These are phyloP conservation scores for Pristionchus mayeri DNA, from an alignment of 2,888 invertebrate species.

Conservation along the genomic window DNA sequence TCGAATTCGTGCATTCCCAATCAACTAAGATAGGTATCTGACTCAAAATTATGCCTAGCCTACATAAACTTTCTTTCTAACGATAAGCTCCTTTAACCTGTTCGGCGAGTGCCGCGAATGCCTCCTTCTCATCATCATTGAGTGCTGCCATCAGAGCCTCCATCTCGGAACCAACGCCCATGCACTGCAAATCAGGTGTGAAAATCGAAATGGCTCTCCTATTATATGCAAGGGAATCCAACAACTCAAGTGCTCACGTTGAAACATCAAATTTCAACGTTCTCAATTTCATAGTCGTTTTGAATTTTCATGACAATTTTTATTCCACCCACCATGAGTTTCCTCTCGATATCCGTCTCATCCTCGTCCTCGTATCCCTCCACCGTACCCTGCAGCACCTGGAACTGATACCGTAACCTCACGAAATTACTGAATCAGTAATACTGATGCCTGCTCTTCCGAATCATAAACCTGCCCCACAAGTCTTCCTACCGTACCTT, in stretches of 20 bases:
- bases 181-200: constrained; percentile 50
- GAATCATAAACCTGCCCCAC: neutral
- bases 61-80: neutral
- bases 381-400: constrained; percentile 56
- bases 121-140: constrained; percentile 59
- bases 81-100: constrained; percentile 54
- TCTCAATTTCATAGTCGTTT: too few species aligned
- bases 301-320: too few species aligned
- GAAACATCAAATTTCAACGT: neutral
- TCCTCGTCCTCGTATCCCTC: constrained; percentile 63
- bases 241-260: neutral
- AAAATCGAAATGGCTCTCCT: too few species aligned
- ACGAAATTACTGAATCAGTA: neutral
- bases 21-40: too few species aligned
- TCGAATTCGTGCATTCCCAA: too few species aligned
- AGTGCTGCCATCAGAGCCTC: constrained; percentile 60
- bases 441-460: neutral
- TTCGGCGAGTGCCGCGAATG: constrained; percentile 60
- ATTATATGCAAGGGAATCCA: too few species aligned
- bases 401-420: neutral
- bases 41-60: too few species aligned
- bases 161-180: constrained; percentile 61
- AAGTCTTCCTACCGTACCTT: constrained; percentile 48
- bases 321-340: constrained; percentile 40
- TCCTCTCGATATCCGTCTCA: constrained; percentile 55